Percentiles rank a stretch among this genome's conserved stretches.
Evolutionary conservation across 2,113 vertebrate species (phyloP).

Genomic region (Albula glossodonta): DNA sequence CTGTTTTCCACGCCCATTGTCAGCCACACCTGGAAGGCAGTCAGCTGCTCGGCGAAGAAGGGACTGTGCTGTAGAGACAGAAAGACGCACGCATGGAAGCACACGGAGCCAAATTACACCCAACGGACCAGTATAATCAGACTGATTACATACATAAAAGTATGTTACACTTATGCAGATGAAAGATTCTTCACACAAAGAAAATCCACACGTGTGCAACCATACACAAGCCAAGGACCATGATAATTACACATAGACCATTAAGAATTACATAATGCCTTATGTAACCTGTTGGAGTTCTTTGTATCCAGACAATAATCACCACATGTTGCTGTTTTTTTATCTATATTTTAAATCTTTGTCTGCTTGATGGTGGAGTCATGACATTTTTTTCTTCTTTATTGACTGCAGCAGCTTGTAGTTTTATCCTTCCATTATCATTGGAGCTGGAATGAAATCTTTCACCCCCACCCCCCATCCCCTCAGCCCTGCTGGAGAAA

Average conservation of each 20-base stretch:
- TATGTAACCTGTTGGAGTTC: constrained; percentile 25
- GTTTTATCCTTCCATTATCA: constrained; percentile 55
- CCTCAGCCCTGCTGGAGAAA: constrained; percentile 29
- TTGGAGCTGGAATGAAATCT: constrained; percentile 44
- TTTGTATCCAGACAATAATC: not conserved
- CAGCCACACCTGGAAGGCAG: constrained; percentile 96
- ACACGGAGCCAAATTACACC: constrained; percentile 17
- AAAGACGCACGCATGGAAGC: constrained; percentile 23
- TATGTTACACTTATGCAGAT: constrained; percentile 1
- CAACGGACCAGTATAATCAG: not conserved
- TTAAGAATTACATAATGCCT: constrained; percentile 30
- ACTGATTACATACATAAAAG: constrained; percentile 21
- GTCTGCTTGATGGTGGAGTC: not conserved
- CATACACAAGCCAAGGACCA: not conserved
- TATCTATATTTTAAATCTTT: not conserved
- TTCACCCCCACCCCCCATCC: not conserved
- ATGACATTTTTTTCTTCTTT: constrained; percentile 52
- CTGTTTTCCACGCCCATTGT: constrained; percentile 98
- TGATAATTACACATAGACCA: not conserved
- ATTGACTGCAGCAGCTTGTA: constrained; percentile 38
- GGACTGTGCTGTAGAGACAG: constrained; percentile 85
- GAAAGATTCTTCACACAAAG: not conserved
- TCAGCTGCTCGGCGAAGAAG: constrained; percentile 96
- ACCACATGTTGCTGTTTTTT: not conserved
- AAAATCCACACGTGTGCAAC: not conserved